Evolutionary conservation across 1,140 invertebrate species (phyloP).

Genomic region (Diplogasteroides magnus): DNA sequence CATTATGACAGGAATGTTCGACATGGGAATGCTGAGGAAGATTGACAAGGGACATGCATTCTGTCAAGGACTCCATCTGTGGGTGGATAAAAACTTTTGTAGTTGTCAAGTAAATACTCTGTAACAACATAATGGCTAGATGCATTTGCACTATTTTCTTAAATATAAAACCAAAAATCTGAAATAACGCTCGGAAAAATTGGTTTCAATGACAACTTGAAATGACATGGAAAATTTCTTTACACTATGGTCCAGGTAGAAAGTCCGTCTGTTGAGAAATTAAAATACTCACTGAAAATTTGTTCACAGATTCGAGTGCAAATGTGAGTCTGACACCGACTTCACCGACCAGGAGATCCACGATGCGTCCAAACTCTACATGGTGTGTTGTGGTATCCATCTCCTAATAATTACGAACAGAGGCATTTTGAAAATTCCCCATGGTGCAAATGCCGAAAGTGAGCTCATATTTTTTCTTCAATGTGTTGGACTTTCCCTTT

Average conservation of each 20-base stretch:
- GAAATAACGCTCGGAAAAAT: too few species aligned
- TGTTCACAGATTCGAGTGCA: background rate
- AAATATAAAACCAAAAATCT: too few species aligned
- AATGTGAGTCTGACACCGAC: constrained; percentile 18
- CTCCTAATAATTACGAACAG: background rate
- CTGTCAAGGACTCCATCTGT: constrained; percentile 43
- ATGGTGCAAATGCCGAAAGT: background rate
- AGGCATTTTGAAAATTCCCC: background rate
- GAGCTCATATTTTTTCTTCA: too few species aligned
- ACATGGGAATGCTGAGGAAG: constrained; percentile 36
- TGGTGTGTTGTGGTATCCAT: constrained; percentile 18
- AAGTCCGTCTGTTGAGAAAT: background rate
- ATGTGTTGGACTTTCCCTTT: too few species aligned
- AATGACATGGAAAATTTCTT: too few species aligned
- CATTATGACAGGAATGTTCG: constrained; percentile 37
- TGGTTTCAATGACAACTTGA: too few species aligned
- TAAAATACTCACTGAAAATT: background rate
- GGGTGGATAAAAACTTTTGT: constrained; percentile 16
- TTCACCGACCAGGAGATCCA: constrained; percentile 33
- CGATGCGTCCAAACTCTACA: constrained; percentile 26
- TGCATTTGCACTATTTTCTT: background rate
- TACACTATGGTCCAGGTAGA: background rate
- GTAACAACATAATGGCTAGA: background rate
- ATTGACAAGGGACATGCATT: constrained; percentile 33
- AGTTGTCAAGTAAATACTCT: background rate